Evolutionary conservation across 2,888 invertebrate species (phyloP).

Genomic region (Aspidiotus destructor): DNA sequence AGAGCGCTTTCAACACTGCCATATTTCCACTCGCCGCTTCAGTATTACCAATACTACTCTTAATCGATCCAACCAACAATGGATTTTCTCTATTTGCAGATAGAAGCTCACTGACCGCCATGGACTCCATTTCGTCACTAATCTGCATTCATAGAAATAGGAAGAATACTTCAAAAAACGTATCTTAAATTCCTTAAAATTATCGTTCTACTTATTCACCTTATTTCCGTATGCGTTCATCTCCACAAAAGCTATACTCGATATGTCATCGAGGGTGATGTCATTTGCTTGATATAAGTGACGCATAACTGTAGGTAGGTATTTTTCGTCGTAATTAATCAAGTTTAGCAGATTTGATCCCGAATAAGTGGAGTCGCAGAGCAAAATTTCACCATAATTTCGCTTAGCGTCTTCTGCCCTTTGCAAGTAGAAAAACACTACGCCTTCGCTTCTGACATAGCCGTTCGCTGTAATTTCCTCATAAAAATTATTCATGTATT

Average conservation of each 20-base stretch:
- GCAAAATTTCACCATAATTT: conserved; percentile 46
- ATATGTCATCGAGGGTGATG: no score
- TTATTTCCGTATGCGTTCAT: no score
- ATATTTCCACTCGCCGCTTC: conserved; percentile 46
- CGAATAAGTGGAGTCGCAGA: conserved; percentile 47
- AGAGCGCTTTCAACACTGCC: conserved; percentile 44
- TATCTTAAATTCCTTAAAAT: background rate
- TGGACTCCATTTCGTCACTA: conserved; percentile 37
- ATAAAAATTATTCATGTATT: no score
- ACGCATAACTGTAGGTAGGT: no score
- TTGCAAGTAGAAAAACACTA: conserved; percentile 43
- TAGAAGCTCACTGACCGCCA: conserved; percentile 35
- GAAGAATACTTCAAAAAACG: background rate
- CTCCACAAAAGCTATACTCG: no score
- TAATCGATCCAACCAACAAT: conserved; percentile 51
- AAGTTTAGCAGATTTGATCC: no score
- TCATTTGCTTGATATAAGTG: no score
- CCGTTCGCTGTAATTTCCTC: conserved; percentile 41
- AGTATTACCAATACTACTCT: conserved; percentile 53
- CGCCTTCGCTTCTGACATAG: conserved; percentile 44
- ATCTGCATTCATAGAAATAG: conserved; percentile 26
- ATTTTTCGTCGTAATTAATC: no score
- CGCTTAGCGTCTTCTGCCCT: conserved; percentile 42
- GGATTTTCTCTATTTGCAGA: conserved; percentile 39
- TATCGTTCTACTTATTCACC: no score